A percentile compares a stretch with the other conserved stretches of the same genome.
phyloP scores from a whole-genome alignment of 92 coral and sea anemone species.

The Nematostella vectensis region DNA sequence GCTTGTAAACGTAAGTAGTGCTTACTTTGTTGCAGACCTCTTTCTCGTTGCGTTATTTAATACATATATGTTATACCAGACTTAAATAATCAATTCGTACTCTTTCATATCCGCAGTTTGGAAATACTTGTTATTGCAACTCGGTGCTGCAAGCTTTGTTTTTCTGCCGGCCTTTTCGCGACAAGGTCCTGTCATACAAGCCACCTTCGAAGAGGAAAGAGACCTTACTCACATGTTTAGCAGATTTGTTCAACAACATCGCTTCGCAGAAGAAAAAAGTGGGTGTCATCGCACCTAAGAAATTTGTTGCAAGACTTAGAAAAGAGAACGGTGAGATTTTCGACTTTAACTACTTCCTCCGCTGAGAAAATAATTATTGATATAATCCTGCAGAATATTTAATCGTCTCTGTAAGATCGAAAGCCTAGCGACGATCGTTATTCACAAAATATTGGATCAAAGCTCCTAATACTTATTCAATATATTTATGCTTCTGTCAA shows the following conservation, averaged over 20 bases:
- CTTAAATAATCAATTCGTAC: too few species aligned
- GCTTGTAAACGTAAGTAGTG: constrained; percentile 78
- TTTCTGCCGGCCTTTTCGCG: constrained; percentile 96
- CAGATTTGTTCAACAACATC: constrained; percentile 88
- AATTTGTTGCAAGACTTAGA: constrained; percentile 90
- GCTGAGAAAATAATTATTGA: too few species aligned
- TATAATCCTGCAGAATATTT: too few species aligned
- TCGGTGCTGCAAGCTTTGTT: constrained; percentile 96
- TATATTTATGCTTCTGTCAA: too few species aligned
- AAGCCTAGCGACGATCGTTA: too few species aligned
- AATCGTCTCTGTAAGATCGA: too few species aligned
- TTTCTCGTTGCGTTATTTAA: neutral
- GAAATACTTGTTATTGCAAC: constrained; percentile 95
- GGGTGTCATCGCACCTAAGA: constrained; percentile 95
- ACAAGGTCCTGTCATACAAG: constrained; percentile 85
- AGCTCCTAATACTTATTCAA: too few species aligned
- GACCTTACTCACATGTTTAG: constrained; percentile 81
- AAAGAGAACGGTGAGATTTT: constrained; percentile 79
- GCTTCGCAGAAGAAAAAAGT: constrained; percentile 97
- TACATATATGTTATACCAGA: neutral
- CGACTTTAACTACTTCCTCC: neutral
- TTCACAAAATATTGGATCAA: too few species aligned
- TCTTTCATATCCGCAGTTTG: constrained; percentile 61
- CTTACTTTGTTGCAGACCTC: too few species aligned
- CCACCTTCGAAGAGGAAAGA: constrained; percentile 90